These are phyloP conservation scores for Melieria picta DNA, from an alignment of 2,888 invertebrate genomes.

Conservation along the genomic window DNA sequence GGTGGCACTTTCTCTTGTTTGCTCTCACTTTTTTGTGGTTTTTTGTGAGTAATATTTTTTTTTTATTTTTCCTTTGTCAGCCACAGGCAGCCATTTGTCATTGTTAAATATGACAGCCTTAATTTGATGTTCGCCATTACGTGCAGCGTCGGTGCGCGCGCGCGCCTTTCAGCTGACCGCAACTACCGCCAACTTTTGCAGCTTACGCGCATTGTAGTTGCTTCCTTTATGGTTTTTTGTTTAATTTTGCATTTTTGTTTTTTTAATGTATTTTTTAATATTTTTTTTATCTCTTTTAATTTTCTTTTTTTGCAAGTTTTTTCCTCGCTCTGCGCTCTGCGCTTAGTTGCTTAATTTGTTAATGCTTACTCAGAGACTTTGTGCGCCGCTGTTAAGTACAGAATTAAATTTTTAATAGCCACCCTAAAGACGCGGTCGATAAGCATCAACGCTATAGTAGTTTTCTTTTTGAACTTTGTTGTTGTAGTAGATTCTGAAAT, in stretches of 20 bases:
- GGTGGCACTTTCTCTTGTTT: no score
- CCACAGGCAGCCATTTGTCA: conserved; percentile 17
- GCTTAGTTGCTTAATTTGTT: conserved; percentile 2
- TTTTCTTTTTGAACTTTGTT: no score
- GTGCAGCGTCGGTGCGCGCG: background rate
- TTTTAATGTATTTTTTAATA: background rate
- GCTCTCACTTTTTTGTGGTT: background rate
- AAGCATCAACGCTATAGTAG: background rate
- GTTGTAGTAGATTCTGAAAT: no score
- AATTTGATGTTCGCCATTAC: conserved; percentile 2
- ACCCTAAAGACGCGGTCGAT: no score
- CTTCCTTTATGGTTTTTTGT: background rate
- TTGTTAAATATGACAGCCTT: conserved; percentile 27
- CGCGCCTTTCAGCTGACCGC: background rate
- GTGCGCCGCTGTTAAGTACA: background rate
- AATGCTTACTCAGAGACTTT: conserved; percentile 8
- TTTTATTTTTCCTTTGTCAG: background rate
- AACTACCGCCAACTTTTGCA: background rate
- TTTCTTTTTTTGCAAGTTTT: background rate
- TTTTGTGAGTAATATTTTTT: background rate
- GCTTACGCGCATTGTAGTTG: background rate
- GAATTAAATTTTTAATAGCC: background rate
- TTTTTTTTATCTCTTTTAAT: background rate
- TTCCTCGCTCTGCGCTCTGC: background rate
- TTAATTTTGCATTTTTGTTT: background rate